Base-by-base conservation (phyloP, 2,888 invertebrate genomes). In the Corythucha ciliata region DNA sequence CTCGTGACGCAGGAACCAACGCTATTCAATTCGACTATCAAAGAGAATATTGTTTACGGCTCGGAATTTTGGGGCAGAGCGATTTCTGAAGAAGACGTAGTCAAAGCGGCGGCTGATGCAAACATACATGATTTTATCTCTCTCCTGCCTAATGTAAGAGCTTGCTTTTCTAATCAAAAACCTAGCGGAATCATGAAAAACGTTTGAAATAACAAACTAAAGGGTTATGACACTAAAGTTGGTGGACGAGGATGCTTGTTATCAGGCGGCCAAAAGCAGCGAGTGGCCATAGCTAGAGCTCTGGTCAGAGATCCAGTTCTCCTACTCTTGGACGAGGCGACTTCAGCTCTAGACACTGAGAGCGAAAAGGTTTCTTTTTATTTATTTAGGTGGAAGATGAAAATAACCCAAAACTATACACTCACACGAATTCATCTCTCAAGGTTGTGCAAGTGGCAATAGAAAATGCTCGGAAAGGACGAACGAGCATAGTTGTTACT, bases 241-340 rank as follows among this genome's bases (percentile, higher is more conserved):
- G 89, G 89, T 4, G 88, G 89, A 64, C 74, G 83, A 51, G 90
- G 90, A 2, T 81, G 86, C 0, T 81, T 83, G 50, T 65, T 85
- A 33, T 83, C 83, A 0, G 90, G 83, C n/a, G n/a, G n/a, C n/a
- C n/a, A n/a, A n/a, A n/a, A n/a, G n/a, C n/a, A n/a, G n/a, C n/a
- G n/a, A 53, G 83, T 91, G 34, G 90, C 91, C 2, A 91, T 92
- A 59, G 92, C 92, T 0, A 74, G 92, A 53, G 90, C 91, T 0
- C 69, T 92, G 10, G 76, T 92, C 2, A 73, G 84, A 34, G 76
- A 86, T 64, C 91, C 91, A 0, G 75, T 77, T 52, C 83, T 92
- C 56, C 68, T 87, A 22, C 69, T 87, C 2, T 66, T 87, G 16
- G 91, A 91, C 62, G 91, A 91, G 68, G 91, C 90, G 0, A 92